Evolutionary conservation across 2,888 invertebrate genomes (phyloP).

Genomic region (Augochlorella aurata): DNA sequence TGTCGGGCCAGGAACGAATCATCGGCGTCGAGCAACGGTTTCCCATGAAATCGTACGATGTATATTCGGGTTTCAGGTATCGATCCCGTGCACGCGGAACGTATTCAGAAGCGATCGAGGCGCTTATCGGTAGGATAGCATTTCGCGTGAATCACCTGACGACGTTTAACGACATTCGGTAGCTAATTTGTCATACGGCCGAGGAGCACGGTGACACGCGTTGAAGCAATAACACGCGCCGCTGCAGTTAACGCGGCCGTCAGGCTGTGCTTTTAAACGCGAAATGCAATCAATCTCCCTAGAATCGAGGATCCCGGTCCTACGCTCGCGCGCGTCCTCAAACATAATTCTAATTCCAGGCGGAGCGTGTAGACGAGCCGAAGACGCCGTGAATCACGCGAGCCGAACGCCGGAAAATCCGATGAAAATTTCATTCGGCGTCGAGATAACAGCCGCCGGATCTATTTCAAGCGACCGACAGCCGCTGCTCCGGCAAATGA

Average conservation of each 20-base stretch:
- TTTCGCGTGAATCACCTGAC: slow-evolving; percentile 70
- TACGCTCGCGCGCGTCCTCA: neutral
- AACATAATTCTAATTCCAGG: slow-evolving; percentile 39
- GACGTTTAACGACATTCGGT: slow-evolving; percentile 67
- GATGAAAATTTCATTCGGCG: neutral
- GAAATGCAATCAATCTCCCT: slow-evolving; percentile 51
- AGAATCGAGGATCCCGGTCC: slow-evolving; percentile 27
- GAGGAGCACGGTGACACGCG: slow-evolving; percentile 60
- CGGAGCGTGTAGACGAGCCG: neutral
- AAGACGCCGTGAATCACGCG: neutral
- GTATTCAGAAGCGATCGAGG: slow-evolving; percentile 55
- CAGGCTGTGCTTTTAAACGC: slow-evolving; percentile 49
- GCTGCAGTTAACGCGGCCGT: slow-evolving; percentile 50
- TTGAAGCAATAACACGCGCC: slow-evolving; percentile 66
- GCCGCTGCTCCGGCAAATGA: neutral
- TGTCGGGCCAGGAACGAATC: neutral
- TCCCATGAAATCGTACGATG: slow-evolving; percentile 42
- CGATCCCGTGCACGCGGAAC: slow-evolving; percentile 48
- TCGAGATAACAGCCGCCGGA: neutral
- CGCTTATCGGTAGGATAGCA: slow-evolving; percentile 65
- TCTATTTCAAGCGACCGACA: neutral
- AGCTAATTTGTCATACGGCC: slow-evolving; percentile 68
- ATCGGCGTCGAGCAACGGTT: neutral
- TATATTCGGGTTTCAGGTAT: slow-evolving; percentile 49
- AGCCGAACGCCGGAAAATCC: neutral